Conservation (phyloP, 2,888 invertebrate genomes). For the Orchesellides sinensis region DNA sequence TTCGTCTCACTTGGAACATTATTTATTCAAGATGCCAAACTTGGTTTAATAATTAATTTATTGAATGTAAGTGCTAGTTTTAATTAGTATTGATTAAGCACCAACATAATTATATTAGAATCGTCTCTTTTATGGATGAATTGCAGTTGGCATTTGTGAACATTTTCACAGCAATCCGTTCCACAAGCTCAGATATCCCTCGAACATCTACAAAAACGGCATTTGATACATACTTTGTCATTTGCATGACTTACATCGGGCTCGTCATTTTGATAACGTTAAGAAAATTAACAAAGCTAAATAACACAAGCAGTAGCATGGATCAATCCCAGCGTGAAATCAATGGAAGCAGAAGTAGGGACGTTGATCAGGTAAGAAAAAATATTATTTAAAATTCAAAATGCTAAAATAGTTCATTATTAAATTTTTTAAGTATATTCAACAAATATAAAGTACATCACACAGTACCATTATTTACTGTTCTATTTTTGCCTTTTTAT, state of each 20-base stretch:
- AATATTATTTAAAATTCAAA: no score
- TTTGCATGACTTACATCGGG: conserved; percentile 42
- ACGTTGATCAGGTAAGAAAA: not conserved
- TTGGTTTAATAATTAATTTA: conserved; percentile 38
- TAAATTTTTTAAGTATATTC: no score
- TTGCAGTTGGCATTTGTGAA: conserved; percentile 53
- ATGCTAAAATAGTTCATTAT: no score
- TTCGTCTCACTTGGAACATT: conserved; percentile 42
- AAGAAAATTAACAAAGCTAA: not conserved
- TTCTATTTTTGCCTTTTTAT: no score
- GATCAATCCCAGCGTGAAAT: no score
- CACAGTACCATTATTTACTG: no score
- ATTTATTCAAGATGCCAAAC: conserved; percentile 11
- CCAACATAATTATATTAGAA: not conserved
- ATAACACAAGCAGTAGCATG: no score
- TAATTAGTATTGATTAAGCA: not conserved
- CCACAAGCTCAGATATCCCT: conserved; percentile 30
- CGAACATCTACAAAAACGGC: conserved; percentile 26
- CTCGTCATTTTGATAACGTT: not conserved
- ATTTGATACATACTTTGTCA: conserved; percentile 37
- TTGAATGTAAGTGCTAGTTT: conserved; percentile 35
- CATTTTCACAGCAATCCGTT: conserved; percentile 45
- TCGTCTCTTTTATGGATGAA: not conserved
- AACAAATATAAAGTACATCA: no score
- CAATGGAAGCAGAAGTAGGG: no score